These are phyloP conservation scores for Mallateleia sp. DNA, from an alignment of 2,888 invertebrate genomes.

Conservation along the genomic window DNA sequence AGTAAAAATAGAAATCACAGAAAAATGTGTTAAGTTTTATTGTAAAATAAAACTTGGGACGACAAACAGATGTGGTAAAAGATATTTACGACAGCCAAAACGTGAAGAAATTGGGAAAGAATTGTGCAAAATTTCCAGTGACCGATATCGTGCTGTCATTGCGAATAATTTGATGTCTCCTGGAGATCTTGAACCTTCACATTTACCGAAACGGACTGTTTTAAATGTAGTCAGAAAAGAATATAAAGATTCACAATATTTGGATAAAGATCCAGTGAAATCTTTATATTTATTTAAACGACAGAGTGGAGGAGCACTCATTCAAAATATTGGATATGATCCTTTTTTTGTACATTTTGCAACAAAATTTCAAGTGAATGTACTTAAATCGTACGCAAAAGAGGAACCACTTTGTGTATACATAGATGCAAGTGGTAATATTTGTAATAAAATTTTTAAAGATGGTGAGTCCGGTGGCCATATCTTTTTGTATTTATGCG, in stretches of 20 bases:
- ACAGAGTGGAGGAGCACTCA: slow-evolving; percentile 6
- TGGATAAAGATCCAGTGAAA: slow-evolving; percentile 49
- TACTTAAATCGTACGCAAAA: slow-evolving; percentile 38
- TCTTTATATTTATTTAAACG: slow-evolving; percentile 37
- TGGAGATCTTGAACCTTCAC: slow-evolving; percentile 49
- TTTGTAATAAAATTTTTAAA: slow-evolving; percentile 34
- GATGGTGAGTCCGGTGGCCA: background rate
- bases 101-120: background rate
- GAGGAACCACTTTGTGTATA: slow-evolving; percentile 29
- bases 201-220: background rate
- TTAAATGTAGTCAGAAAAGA: slow-evolving; percentile 38
- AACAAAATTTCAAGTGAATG: slow-evolving; percentile 51
- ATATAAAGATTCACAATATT: slow-evolving; percentile 3
- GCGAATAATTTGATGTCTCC: slow-evolving; percentile 19
- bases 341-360: slow-evolving; percentile 70
- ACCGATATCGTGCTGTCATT: background rate
- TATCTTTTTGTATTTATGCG: slow-evolving; percentile 43
- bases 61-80: background rate
- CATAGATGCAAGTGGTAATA: slow-evolving; percentile 41
- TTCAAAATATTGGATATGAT: slow-evolving; percentile 60
- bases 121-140: background rate
- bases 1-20: no score
- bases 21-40: no score
- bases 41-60: no score
- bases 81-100: background rate